Conservation (phyloP, 2,113 vertebrate species). For the Perca flavescens region DNA sequence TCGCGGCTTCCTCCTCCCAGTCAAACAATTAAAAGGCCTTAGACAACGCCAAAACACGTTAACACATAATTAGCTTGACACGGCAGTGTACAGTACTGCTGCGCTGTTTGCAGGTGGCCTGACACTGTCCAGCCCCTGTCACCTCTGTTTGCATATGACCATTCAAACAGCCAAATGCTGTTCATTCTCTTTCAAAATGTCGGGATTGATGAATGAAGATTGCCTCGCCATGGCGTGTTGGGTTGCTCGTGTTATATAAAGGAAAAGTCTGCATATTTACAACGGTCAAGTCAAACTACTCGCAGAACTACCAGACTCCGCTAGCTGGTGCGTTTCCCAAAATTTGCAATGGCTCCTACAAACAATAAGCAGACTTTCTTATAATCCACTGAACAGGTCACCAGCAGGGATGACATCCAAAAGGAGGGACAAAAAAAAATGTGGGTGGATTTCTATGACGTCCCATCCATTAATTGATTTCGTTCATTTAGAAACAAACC, state of each 20-base stretch:
- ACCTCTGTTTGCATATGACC: neutral
- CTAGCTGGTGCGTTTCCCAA: neutral
- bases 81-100: slow-evolving; percentile 17
- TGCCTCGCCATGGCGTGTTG: neutral
- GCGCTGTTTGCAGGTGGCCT: neutral
- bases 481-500: neutral
- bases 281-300: too few species aligned
- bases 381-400: neutral
- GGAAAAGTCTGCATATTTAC: slow-evolving; percentile 2
- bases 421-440: neutral
- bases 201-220: neutral
- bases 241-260: neutral
- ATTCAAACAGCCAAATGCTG: neutral
- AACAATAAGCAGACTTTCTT: neutral
- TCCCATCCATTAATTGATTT: too few species aligned
- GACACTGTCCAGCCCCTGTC: slow-evolving; percentile 16
- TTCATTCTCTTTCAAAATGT: neutral
- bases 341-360: neutral
- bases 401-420: neutral
- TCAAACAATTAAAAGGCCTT: slow-evolving; percentile 68
- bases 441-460: neutral
- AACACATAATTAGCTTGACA: slow-evolving; percentile 62
- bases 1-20: slow-evolving; percentile 61
- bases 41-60: slow-evolving; percentile 42
- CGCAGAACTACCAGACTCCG: neutral